phyloP scores from a whole-genome alignment of 2,113 vertebrate species.

The Arizona elegans region DNA sequence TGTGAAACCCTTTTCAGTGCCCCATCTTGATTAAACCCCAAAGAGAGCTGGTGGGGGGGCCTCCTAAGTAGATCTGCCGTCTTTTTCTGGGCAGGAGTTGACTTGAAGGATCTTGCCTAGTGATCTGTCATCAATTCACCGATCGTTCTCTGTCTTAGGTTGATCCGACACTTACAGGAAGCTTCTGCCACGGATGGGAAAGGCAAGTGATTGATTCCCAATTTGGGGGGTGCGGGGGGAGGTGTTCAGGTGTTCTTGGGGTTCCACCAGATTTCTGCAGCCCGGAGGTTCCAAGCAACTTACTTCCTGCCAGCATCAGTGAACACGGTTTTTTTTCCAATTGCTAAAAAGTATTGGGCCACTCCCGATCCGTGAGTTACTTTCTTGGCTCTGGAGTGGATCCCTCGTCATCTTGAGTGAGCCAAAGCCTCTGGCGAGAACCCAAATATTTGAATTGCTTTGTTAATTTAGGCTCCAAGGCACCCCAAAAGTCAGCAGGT shows the following conservation, averaged over 20 bases:
- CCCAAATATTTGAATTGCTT: not conserved
- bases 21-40: not conserved
- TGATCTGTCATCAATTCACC: not conserved
- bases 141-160: constrained; percentile 69
- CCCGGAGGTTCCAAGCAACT: not conserved
- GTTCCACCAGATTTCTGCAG: not conserved
- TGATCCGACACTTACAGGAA: constrained; percentile 86
- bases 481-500: not conserved
- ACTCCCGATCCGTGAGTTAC: not conserved
- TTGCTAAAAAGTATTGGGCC: not conserved
- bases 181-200: constrained; percentile 87
- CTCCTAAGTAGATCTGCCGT: too few relatives aligned
- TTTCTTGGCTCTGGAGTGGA: not conserved
- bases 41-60: too few relatives aligned
- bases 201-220: constrained; percentile 63
- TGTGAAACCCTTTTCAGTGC: too few relatives aligned
- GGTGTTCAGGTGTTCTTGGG: not conserved
- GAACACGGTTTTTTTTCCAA: accelerated
- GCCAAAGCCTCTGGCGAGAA: not conserved
- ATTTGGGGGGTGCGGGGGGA: not conserved
- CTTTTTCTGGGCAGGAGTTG: not conserved
- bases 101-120: not conserved
- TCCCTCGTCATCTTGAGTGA: not conserved
- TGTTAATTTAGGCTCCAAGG: not conserved
- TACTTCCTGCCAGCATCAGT: not conserved